phyloP scores from a whole-genome alignment of 2,888 invertebrate species.

The Eupeodes luniger region DNA sequence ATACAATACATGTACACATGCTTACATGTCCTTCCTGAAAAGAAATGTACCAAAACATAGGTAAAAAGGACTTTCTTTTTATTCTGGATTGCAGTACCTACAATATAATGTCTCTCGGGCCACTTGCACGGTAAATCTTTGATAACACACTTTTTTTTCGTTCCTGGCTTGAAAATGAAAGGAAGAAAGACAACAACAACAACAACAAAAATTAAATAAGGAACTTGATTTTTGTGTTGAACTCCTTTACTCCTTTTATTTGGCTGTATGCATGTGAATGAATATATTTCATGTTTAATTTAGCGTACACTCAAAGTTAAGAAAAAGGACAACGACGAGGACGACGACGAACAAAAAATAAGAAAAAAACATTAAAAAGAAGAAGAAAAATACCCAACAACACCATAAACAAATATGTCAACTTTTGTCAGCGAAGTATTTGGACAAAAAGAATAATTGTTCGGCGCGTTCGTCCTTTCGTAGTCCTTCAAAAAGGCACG shows the following conservation, averaged over 20 bases:
- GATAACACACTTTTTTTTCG: conserved; percentile 25
- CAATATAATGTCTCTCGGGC: conserved; percentile 1
- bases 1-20: no score
- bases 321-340: conserved; percentile 49
- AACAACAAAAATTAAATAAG: background rate
- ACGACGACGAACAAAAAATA: background rate
- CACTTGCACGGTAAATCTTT: conserved; percentile 60
- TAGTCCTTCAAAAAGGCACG: conserved; percentile 58
- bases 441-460: conserved; percentile 70
- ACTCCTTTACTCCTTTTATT: conserved; percentile 13
- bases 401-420: conserved; percentile 74
- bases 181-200: background rate
- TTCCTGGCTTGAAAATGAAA: conserved; percentile 27
- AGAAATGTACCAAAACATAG: conserved; percentile 13
- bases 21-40: conserved; percentile 42
- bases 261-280: conserved; percentile 35
- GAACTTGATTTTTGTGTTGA: conserved; percentile 27
- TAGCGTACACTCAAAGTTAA: conserved; percentile 45
- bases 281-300: conserved; percentile 71
- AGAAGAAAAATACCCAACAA: conserved; percentile 39
- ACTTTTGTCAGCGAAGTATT: conserved; percentile 70
- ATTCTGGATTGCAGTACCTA: conserved; percentile 49
- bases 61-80: conserved; percentile 44
- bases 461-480: conserved; percentile 66
- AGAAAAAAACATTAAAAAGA: background rate